Base-by-base conservation (phyloP, 2,797 vertebrate genomes). In the Decapterus maruadsi region DNA sequence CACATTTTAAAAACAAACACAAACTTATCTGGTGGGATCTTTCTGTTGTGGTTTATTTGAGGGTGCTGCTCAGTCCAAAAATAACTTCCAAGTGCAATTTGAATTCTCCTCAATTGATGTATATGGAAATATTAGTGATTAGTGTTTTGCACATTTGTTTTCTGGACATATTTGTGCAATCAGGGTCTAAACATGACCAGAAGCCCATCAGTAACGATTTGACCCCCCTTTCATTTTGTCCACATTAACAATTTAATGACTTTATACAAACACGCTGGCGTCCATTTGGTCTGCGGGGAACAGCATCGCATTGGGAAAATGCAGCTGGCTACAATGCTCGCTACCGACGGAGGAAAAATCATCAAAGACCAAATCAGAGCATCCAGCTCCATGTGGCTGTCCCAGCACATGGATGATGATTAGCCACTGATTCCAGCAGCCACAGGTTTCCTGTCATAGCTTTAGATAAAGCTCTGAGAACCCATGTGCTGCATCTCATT, bases 391-490 rank as follows among this genome's bases (percentile, higher is more conserved):
- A 84, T 78, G 78, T 87, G 85, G 79, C 78, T 55, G 68, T 80
- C 69, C 81, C 78, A 81, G 77, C 0, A 45, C 72, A 51, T 54
- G 60, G 26, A 56, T 65, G 69, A 51, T 85, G 84, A 80, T 91
- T 90, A 85, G 82, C 65, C 75, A 81, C 85, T 87, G 83, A 87
- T 89, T 87, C 82, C 70, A 80, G 65, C 77, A 42, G 48, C 66
- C 73, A 68, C 63, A 61, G 81, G 71, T 88, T 77, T 68, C 73
- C 68, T 68, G 46, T n/a, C 19, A 45, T 45, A 45, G 13, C 43
- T 45, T 16, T 45, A 45, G 13, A 16, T 62, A 22, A 16, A 45
- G 42, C 60, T 11, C 13, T 16, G 46, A 45, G 43, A 14, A 45
- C 13, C 43, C 7, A 17, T 46, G 60, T 19, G 29, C 14, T 45